A percentile compares a stretch with the other conserved stretches of the same genome.
These are phyloP conservation scores for Siniperca chuatsi DNA, from an alignment of 2,113 vertebrate species.

Conservation along the genomic window DNA sequence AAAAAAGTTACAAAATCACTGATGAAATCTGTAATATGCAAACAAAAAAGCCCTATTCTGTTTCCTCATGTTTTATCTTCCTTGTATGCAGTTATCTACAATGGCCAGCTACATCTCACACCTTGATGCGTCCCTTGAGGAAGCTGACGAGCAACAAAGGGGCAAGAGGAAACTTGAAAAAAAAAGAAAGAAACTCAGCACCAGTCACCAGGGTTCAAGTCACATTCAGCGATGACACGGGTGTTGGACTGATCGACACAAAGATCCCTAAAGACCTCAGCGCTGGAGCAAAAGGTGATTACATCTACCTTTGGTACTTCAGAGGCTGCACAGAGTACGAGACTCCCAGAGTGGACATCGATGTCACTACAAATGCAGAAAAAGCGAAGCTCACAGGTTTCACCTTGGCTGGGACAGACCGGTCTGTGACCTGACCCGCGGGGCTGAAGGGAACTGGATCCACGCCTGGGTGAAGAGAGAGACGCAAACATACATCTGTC, in stretches of 20 bases:
- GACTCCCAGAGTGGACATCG: background rate
- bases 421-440: background rate
- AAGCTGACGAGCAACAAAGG: background rate
- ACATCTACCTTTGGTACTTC: conserved; percentile 8
- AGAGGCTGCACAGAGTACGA: background rate
- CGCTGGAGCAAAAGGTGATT: fast-evolving
- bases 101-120: background rate
- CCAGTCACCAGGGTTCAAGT: conserved; percentile 31
- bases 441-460: background rate
- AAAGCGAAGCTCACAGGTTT: background rate
- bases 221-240: background rate
- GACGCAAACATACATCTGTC: conserved; percentile 26
- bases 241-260: fast-evolving
- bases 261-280: fast-evolving
- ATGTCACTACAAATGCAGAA: background rate
- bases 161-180: background rate
- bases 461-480: conserved; percentile 20
- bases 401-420: fast-evolving
- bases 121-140: background rate
- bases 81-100: background rate
- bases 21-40: too few relatives aligned
- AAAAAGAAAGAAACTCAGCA: fast-evolving
- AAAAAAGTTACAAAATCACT: too few relatives aligned
- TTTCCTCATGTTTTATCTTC: background rate
- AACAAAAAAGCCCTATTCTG: too few relatives aligned